Conservation (phyloP, 2,797 vertebrate genomes). For the Fistularia commersonii region DNA sequence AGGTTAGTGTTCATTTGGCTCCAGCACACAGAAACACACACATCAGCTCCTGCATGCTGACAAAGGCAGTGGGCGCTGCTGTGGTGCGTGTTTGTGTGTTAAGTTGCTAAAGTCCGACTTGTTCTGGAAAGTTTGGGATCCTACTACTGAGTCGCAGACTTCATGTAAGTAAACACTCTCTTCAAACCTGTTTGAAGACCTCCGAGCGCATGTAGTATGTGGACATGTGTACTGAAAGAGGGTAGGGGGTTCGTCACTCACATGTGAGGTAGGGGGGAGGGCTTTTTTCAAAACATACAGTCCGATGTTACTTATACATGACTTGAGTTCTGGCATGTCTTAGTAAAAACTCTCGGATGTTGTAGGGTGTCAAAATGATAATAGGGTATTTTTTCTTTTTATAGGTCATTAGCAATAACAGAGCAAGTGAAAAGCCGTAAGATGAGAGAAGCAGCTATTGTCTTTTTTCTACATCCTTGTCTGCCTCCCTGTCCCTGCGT, state of each 20-base stretch:
- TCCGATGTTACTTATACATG: not conserved
- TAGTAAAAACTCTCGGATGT: too few relatives aligned
- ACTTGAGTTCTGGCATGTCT: too few relatives aligned
- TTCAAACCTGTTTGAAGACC: conserved; percentile 16
- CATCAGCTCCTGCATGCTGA: not conserved
- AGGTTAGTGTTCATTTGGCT: conserved; percentile 47
- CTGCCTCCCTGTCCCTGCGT: conserved; percentile 27
- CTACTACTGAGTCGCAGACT: conserved; percentile 2
- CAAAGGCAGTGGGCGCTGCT: too few relatives aligned
- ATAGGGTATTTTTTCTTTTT: too few relatives aligned
- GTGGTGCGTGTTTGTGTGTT: not conserved
- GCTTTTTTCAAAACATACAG: not conserved
- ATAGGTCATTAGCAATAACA: not conserved
- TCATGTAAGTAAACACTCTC: conserved; percentile 48
- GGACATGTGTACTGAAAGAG: conserved; percentile 6
- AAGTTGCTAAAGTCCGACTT: too few relatives aligned
- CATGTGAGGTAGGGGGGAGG: not conserved
- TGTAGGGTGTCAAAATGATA: too few relatives aligned
- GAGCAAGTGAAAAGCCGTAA: not conserved
- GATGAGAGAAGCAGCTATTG: conserved; percentile 2
- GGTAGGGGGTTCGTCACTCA: conserved; percentile 3
- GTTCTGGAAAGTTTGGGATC: not conserved
- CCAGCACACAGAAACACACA: conserved; percentile 3
- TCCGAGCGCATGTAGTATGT: conserved; percentile 11
- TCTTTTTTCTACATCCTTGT: conserved; percentile 12